Conservation (phyloP, 2,797 vertebrate genomes). For the Bovichtus variegatus region DNA sequence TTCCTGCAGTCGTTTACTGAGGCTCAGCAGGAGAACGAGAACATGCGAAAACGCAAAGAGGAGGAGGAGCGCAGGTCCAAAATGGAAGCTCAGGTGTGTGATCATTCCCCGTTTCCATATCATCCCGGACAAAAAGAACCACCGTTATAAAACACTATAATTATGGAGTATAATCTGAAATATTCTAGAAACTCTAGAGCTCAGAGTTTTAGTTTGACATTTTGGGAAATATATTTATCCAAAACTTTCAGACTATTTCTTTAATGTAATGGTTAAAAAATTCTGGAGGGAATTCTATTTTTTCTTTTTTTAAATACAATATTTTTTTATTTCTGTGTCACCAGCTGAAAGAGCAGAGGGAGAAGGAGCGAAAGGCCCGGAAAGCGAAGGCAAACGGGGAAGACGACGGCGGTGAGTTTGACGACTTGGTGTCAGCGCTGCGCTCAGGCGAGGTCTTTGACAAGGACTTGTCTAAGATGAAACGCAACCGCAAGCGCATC, state of each 20-base stretch:
- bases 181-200: too few species aligned
- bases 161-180: neutral
- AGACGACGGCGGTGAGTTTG: constrained; percentile 95
- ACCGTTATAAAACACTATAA: neutral
- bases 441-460: constrained; percentile 98
- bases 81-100: constrained; percentile 94
- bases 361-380: constrained; percentile 92
- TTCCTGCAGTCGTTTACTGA: constrained; percentile 95
- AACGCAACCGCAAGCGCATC: constrained; percentile 96
- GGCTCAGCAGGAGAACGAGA: constrained; percentile 98
- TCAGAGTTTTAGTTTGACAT: too few species aligned
- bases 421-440: constrained; percentile 96
- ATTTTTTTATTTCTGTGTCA: constrained; percentile 1
- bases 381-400: constrained; percentile 96
- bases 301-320: neutral
- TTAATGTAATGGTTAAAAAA: neutral
- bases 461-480: constrained; percentile 98
- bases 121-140: neutral
- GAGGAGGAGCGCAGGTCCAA: constrained; percentile 95
- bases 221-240: neutral
- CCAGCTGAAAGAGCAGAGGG: constrained; percentile 97
- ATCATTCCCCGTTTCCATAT: neutral
- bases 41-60: constrained; percentile 94
- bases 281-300: too few species aligned
- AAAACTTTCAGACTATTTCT: neutral